Evolutionary conservation across 2,888 invertebrate species (phyloP).

Genomic region (Polyploca ridens): DNA sequence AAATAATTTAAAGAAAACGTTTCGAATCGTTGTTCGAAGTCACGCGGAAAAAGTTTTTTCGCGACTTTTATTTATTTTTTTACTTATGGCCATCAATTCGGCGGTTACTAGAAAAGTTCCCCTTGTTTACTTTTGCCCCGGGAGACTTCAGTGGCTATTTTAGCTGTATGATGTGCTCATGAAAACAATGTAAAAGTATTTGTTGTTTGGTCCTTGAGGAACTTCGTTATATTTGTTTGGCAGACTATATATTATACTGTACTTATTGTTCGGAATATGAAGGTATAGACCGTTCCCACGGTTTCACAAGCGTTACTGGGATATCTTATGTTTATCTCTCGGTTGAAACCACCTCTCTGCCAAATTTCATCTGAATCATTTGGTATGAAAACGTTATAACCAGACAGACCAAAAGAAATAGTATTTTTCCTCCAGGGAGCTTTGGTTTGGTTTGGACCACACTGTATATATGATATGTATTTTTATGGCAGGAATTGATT

Average conservation of each 20-base stretch:
- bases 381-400: no score
- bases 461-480: no score
- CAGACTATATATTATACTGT: neutral
- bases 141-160: conserved; percentile 9
- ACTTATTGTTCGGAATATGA: neutral
- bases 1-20: conserved; percentile 17
- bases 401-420: no score
- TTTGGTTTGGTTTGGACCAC: no score
- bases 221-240: conserved; percentile 1
- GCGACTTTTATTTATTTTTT: conserved; percentile 4
- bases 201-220: neutral
- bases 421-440: no score
- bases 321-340: no score
- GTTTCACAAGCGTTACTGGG: no score
- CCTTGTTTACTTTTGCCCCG: conserved; percentile 11
- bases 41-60: conserved; percentile 12
- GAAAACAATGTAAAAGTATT: conserved; percentile 13
- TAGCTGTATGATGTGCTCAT: conserved; percentile 1
- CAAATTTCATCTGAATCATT: no score
- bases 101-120: conserved; percentile 14
- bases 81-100: conserved; percentile 12
- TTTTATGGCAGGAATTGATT: no score
- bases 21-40: conserved; percentile 2
- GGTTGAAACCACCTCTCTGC: no score
- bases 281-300: no score